Percentiles rank a stretch among this genome's conserved stretches.
These are phyloP conservation scores for Hiodon alosoides DNA, from an alignment of 2,113 vertebrate species.

Conservation along the genomic window DNA sequence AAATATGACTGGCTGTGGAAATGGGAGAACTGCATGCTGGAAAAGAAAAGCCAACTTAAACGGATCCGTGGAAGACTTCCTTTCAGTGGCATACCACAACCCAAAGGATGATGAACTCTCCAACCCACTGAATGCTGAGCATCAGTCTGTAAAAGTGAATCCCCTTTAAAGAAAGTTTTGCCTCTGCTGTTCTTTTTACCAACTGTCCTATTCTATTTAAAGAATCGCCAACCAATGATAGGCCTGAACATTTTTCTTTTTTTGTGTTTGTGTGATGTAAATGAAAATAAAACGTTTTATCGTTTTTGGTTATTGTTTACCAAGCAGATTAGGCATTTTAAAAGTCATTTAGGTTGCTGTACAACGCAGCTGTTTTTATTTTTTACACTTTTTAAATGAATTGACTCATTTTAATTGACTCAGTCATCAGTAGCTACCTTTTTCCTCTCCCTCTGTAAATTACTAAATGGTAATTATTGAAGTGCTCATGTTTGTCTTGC, in stretches of 20 bases:
- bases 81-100: conserved; percentile 36
- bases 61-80: conserved; percentile 46
- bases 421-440: neutral
- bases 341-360: conserved; percentile 29
- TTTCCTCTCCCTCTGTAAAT: neutral
- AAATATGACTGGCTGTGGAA: conserved; percentile 45
- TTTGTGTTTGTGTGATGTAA: conserved; percentile 30
- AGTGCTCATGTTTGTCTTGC: neutral
- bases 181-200: conserved; percentile 34
- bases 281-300: conserved; percentile 29
- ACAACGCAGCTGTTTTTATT: conserved; percentile 22
- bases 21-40: conserved; percentile 39
- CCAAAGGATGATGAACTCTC: conserved; percentile 45
- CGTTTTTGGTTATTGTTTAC: conserved; percentile 39
- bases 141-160: conserved; percentile 46
- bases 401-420: conserved; percentile 18
- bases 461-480: neutral
- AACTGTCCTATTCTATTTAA: conserved; percentile 27
- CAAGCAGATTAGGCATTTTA: conserved; percentile 25
- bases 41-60: conserved; percentile 40
- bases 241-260: conserved; percentile 24
- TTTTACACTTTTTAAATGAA: conserved; percentile 10
- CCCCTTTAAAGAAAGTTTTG: conserved; percentile 37
- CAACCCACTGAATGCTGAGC: conserved; percentile 25
- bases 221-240: conserved; percentile 26